phyloP scores from a whole-genome alignment of 2,888 invertebrate genomes.

The Polia nebulosa region DNA sequence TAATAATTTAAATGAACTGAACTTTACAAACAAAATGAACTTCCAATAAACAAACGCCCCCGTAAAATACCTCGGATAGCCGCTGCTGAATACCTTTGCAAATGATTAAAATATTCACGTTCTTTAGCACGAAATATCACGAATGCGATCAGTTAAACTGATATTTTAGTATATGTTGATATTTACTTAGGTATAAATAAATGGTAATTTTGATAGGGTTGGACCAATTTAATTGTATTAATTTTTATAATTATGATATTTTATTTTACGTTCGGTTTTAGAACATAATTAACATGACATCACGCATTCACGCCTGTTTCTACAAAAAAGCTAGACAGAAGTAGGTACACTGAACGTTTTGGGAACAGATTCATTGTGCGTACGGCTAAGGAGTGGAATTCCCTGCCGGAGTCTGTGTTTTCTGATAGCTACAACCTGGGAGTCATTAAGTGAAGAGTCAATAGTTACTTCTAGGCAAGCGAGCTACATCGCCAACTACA shows the following conservation, averaged over 20 bases:
- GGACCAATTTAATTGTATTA: neutral
- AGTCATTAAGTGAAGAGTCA: no score
- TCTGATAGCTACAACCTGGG: no score
- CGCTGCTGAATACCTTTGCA: neutral
- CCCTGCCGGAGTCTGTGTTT: no score
- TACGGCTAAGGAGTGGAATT: no score
- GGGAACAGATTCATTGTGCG: no score
- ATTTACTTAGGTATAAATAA: slow-evolving; percentile 7
- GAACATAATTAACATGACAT: no score
- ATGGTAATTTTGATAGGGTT: slow-evolving; percentile 3
- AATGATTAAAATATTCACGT: slow-evolving; percentile 29
- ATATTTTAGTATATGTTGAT: slow-evolving; percentile 24
- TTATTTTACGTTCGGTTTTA: neutral
- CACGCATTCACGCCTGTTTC: no score
- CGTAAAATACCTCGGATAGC: slow-evolving; percentile 22
- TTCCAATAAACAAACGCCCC: slow-evolving; percentile 21
- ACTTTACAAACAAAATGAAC: slow-evolving; percentile 8
- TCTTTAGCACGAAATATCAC: slow-evolving; percentile 29
- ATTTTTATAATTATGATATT: neutral
- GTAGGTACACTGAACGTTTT: no score
- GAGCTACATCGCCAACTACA: no score
- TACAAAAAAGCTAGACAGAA: no score
- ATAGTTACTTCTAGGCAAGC: no score
- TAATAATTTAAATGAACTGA: neutral
- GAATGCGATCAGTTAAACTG: slow-evolving; percentile 25